These are phyloP conservation scores for Patiria miniata DNA, from an alignment of 35 echinoderm and acorn worm genomes.

Conservation along the genomic window DNA sequence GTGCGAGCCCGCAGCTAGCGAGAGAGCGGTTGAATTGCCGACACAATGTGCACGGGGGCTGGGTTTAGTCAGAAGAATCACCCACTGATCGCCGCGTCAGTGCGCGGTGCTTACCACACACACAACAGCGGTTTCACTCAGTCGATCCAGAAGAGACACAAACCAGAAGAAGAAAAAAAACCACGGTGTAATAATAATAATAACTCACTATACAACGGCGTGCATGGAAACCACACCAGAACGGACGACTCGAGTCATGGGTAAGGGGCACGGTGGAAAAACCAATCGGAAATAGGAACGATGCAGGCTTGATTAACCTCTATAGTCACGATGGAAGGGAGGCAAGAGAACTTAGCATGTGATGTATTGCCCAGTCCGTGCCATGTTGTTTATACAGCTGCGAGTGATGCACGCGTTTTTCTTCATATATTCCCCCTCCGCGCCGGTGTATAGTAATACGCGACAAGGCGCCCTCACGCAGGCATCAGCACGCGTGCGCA, in stretches of 20 bases:
- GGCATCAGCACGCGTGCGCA: background rate
- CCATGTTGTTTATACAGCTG: conserved; percentile 31
- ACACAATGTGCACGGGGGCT: conserved; percentile 11
- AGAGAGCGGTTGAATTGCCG: background rate
- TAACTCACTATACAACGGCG: background rate
- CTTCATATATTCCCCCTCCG: background rate
- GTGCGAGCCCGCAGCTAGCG: background rate
- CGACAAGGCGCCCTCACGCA: conserved; percentile 8
- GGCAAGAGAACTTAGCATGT: background rate
- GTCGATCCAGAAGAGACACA: background rate
- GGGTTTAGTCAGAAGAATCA: background rate
- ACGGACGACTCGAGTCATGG: conserved; percentile 7
- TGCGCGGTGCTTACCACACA: background rate
- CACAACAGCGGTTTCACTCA: background rate
- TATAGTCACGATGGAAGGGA: background rate
- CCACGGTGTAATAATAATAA: too few species aligned
- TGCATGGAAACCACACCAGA: conserved; percentile 10
- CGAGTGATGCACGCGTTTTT: conserved; percentile 18
- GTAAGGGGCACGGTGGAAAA: background rate
- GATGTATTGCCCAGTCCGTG: conserved; percentile 13
- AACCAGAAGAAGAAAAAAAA: too few species aligned
- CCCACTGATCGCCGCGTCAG: conserved; percentile 10
- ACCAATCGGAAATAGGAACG: conserved; percentile 20
- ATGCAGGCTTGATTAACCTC: conserved; percentile 4
- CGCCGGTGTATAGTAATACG: background rate